Evolutionary conservation across 2,113 vertebrate species (phyloP).

Genomic region (Bubo bubo): DNA sequence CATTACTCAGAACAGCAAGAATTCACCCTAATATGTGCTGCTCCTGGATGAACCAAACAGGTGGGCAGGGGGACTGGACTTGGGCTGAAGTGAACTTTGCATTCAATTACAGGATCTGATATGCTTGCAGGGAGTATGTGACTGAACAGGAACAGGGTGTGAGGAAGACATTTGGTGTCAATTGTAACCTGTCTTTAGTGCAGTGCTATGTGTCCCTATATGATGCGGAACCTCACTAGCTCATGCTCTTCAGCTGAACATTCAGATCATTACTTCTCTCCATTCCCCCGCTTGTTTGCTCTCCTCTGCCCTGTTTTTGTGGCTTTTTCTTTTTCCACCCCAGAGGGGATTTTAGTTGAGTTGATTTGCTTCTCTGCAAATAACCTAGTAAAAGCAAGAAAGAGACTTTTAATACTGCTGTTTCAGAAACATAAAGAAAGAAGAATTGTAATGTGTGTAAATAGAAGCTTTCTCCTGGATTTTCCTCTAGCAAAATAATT

Average conservation of each 20-base stretch:
- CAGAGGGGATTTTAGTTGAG: not conserved
- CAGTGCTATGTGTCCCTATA: not conserved
- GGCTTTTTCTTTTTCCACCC: not conserved
- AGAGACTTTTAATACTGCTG: slow-evolving; percentile 27
- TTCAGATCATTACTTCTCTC: not conserved
- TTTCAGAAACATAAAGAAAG: slow-evolving; percentile 23
- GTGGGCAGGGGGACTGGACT: not conserved
- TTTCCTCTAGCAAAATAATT: slow-evolving; percentile 16
- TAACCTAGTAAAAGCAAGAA: slow-evolving; percentile 10
- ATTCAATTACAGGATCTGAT: not conserved
- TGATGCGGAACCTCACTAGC: not conserved
- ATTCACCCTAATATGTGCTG: not conserved
- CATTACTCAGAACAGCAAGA: not conserved
- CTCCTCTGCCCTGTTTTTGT: not conserved
- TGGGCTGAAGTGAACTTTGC: not conserved
- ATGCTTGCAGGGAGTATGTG: not conserved
- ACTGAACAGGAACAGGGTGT: not conserved
- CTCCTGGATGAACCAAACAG: not conserved
- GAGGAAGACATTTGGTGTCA: not conserved
- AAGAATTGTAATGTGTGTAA: slow-evolving; percentile 30
- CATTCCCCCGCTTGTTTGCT: not conserved
- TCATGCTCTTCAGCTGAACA: not conserved
- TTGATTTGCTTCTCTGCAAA: slow-evolving; percentile 7
- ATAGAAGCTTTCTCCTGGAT: slow-evolving; percentile 33
- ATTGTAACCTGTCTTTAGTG: not conserved